phyloP scores from a whole-genome alignment of 2,888 invertebrate species.

The Eupithecia subumbrata region DNA sequence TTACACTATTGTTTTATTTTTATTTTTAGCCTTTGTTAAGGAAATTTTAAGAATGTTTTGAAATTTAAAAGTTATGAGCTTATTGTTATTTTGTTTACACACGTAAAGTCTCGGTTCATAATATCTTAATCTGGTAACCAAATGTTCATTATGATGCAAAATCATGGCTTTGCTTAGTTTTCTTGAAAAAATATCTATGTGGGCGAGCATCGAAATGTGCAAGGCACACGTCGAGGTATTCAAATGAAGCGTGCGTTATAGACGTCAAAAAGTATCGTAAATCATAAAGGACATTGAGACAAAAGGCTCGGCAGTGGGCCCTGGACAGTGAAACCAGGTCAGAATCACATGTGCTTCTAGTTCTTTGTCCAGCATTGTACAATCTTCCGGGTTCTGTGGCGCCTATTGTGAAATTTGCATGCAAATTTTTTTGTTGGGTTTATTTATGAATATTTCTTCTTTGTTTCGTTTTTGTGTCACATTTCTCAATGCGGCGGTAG shows the following conservation, averaged over 20 bases:
- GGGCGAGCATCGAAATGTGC: constrained; percentile 77
- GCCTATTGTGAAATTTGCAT: constrained; percentile 68
- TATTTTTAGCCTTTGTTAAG: constrained; percentile 53
- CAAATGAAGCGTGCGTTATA: constrained; percentile 81
- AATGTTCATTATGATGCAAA: constrained; percentile 82
- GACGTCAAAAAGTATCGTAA: constrained; percentile 80
- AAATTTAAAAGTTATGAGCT: constrained; percentile 62
- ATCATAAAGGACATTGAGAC: constrained; percentile 78
- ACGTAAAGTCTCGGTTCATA: constrained; percentile 68
- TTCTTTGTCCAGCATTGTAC: constrained; percentile 71
- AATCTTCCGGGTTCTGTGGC: constrained; percentile 76
- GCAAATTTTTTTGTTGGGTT: constrained; percentile 74
- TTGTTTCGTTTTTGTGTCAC: constrained; percentile 54
- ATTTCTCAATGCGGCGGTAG: constrained; percentile 28
- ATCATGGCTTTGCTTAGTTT: constrained; percentile 57
- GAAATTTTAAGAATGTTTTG: constrained; percentile 55
- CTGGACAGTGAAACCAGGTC: constrained; percentile 76
- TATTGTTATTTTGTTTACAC: constrained; percentile 67
- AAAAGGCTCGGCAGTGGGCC: constrained; percentile 70
- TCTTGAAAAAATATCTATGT: constrained; percentile 70
- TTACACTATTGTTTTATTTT: constrained; percentile 33
- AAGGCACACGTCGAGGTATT: constrained; percentile 77
- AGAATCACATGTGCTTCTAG: constrained; percentile 80
- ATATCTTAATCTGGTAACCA: constrained; percentile 82
- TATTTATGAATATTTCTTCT: constrained; percentile 45